Evolutionary conservation across 2,888 invertebrate species (phyloP).

Genomic region (Nebria salina): DNA sequence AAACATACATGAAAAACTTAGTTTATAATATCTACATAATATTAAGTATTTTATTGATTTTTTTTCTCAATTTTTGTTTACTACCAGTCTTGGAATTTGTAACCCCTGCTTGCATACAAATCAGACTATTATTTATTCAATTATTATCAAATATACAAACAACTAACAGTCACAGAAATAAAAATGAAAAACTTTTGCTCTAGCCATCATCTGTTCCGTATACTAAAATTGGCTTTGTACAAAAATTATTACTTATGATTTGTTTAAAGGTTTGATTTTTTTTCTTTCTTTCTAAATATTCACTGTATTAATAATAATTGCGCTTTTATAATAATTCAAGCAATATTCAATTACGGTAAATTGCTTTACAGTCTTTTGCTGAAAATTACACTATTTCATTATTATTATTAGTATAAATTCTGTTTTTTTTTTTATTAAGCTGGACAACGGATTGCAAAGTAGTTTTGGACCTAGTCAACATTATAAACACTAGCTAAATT

Average conservation of each 20-base stretch:
- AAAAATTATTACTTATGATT: slow-evolving; percentile 48
- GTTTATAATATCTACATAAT: slow-evolving; percentile 30
- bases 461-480: slow-evolving; percentile 30
- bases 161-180: slow-evolving; percentile 23
- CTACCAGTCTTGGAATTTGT: slow-evolving; percentile 46
- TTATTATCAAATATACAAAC: slow-evolving; percentile 34
- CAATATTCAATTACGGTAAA: slow-evolving; percentile 32
- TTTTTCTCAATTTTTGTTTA: slow-evolving; percentile 31
- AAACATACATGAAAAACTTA: slow-evolving; percentile 39
- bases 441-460: slow-evolving; percentile 42
- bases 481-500: slow-evolving; percentile 41
- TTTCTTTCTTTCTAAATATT: not conserved
- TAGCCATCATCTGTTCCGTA: slow-evolving; percentile 47
- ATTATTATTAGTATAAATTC: slow-evolving; percentile 24
- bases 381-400: slow-evolving; percentile 8
- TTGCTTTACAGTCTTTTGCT: slow-evolving; percentile 38
- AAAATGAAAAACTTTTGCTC: slow-evolving; percentile 8
- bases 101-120: slow-evolving; percentile 38
- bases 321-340: slow-evolving; percentile 37
- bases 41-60: slow-evolving; percentile 28
- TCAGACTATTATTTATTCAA: slow-evolving; percentile 27
- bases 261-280: not conserved
- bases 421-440: slow-evolving; percentile 19
- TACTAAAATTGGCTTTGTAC: slow-evolving; percentile 51
- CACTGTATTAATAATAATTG: slow-evolving; percentile 18